Evolutionary conservation across 2,888 invertebrate species (phyloP).

Genomic region (Pomacea canaliculata): DNA sequence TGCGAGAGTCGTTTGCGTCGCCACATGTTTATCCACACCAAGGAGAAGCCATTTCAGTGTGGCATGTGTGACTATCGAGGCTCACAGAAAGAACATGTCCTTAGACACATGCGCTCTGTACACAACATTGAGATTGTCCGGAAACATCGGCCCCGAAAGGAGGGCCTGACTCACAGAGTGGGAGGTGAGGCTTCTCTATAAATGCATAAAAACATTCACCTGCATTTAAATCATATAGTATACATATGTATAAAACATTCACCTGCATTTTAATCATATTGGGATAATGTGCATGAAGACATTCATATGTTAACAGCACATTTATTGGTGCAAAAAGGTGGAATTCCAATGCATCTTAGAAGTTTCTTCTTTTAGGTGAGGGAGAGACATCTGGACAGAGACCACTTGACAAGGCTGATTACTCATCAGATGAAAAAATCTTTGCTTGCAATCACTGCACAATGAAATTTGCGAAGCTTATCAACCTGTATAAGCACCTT

Average conservation of each 20-base stretch:
- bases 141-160: constrained; percentile 16
- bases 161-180: background rate
- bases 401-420: constrained; percentile 52
- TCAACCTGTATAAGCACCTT: constrained; percentile 67
- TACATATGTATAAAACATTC: too few relatives aligned
- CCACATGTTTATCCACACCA: constrained; percentile 62
- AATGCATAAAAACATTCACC: too few relatives aligned
- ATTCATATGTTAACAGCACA: too few relatives aligned
- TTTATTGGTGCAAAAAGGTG: too few relatives aligned
- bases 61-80: constrained; percentile 62
- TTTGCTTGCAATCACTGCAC: constrained; percentile 67
- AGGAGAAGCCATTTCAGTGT: constrained; percentile 63
- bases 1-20: constrained; percentile 65
- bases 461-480: constrained; percentile 66
- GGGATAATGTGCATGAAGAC: too few relatives aligned
- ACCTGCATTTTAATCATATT: too few relatives aligned
- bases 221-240: too few relatives aligned
- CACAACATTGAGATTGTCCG: constrained; percentile 54
- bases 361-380: background rate
- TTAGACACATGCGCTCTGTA: constrained; percentile 60
- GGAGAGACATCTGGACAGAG: constrained; percentile 8
- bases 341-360: too few relatives aligned
- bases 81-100: constrained; percentile 65
- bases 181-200: background rate
- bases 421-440: constrained; percentile 60